Conservation (phyloP, 2,113 vertebrate genomes). For the Pseudorasbora parva region DNA sequence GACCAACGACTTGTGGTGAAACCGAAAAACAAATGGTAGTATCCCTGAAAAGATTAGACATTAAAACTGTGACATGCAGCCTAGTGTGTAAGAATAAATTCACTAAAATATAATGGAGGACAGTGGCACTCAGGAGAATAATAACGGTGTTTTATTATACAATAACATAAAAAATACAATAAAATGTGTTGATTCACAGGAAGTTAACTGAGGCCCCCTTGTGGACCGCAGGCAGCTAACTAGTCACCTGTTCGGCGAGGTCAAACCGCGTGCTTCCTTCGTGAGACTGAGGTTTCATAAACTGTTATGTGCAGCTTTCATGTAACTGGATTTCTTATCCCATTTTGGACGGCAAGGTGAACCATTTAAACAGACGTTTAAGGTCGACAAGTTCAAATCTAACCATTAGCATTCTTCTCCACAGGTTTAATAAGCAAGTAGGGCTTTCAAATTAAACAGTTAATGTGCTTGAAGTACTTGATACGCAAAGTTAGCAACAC, state of each 20-base stretch:
- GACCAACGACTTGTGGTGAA: too few species aligned
- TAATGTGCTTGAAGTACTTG: background rate
- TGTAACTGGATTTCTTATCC: constrained; percentile 4
- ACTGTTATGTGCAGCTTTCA: background rate
- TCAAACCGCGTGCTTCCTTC: background rate
- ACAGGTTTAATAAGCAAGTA: background rate
- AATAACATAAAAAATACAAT: too few species aligned
- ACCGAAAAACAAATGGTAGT: too few species aligned
- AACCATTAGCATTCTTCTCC: background rate
- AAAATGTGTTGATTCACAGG: background rate
- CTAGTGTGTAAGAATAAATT: too few species aligned
- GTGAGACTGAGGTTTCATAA: background rate
- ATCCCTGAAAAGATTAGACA: too few species aligned
- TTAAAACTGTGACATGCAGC: too few species aligned
- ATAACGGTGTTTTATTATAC: too few species aligned
- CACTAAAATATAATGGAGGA: too few species aligned
- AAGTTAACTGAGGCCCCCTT: constrained; percentile 29
- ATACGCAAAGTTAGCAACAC: background rate
- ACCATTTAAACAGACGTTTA: background rate
- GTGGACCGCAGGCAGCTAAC: background rate
- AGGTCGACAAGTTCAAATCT: background rate
- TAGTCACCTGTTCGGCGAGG: background rate
- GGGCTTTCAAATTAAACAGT: background rate
- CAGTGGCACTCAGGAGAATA: too few species aligned
- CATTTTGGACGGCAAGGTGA: background rate